These are phyloP conservation scores for Pterocles orientalis DNA, from an alignment of 2,113 vertebrate species.

Conservation along the genomic window DNA sequence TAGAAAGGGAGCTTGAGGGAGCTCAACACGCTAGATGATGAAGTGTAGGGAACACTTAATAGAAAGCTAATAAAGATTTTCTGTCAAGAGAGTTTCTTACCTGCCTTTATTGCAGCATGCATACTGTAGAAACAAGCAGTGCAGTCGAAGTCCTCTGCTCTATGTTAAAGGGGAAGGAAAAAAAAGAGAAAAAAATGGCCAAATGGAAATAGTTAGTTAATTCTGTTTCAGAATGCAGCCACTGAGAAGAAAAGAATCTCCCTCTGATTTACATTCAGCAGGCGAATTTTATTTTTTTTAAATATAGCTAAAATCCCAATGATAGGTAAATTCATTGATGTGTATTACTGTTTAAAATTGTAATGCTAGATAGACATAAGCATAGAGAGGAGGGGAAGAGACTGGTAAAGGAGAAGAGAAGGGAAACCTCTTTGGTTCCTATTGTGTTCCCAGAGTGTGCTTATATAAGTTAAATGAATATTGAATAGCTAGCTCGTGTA, in stretches of 20 bases:
- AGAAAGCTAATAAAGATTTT: conserved; percentile 44
- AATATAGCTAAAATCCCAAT: neutral
- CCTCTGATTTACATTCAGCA: neutral
- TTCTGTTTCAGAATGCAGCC: neutral
- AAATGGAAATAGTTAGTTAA: neutral
- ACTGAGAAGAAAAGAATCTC: neutral
- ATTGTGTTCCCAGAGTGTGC: neutral
- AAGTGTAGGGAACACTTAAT: conserved; percentile 2
- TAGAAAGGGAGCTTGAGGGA: neutral
- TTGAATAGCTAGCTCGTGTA: neutral
- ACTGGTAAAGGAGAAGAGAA: neutral
- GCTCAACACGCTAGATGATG: neutral
- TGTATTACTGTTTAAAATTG: neutral
- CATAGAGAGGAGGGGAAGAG: neutral
- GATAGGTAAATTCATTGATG: neutral
- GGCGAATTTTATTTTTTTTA: neutral
- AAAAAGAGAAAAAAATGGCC: neutral
- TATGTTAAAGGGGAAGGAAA: neutral
- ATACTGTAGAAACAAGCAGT: neutral
- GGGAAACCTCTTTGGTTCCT: neutral
- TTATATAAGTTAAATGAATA: neutral
- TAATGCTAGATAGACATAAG: neutral
- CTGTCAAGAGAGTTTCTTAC: neutral
- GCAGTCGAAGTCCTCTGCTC: neutral
- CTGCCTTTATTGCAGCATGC: neutral